Evolutionary conservation across 1,140 invertebrate genomes (phyloP).

Genomic region (Harpegnathos saltator): DNA sequence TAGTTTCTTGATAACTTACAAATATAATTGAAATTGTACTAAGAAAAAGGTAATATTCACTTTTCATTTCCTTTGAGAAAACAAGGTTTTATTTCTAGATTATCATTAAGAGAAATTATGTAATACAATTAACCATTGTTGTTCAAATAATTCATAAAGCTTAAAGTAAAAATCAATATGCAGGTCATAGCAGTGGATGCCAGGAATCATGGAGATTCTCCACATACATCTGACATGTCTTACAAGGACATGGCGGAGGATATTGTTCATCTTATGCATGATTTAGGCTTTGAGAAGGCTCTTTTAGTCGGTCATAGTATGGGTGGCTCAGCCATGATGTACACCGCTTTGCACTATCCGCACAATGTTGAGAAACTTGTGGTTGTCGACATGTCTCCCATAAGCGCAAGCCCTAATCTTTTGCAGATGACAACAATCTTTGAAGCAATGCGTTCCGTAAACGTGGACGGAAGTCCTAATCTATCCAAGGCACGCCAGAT

Average conservation of each 20-base stretch:
- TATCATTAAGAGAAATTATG: too few species aligned
- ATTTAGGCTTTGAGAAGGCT: constrained; percentile 88
- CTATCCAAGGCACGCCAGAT: constrained; percentile 89
- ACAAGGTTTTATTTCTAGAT: constrained; percentile 15
- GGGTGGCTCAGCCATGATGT: constrained; percentile 95
- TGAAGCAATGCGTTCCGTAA: constrained; percentile 88
- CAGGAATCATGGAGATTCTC: constrained; percentile 96
- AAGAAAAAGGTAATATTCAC: not conserved
- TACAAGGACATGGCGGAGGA: constrained; percentile 92
- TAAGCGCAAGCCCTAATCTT: constrained; percentile 88
- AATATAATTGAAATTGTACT: constrained; percentile 5
- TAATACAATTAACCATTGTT: too few species aligned
- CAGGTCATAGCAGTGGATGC: constrained; percentile 94
- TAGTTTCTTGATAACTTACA: constrained; percentile 74
- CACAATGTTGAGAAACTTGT: constrained; percentile 92
- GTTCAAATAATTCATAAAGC: not conserved
- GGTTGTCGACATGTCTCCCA: constrained; percentile 94
- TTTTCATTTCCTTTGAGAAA: not conserved
- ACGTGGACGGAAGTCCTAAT: constrained; percentile 87
- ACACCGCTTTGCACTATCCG: constrained; percentile 90
- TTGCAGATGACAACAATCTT: constrained; percentile 89
- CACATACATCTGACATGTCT: constrained; percentile 90
- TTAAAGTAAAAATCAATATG: constrained; percentile 29
- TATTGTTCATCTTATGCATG: constrained; percentile 88
- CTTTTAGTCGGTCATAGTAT: constrained; percentile 95